Percentiles rank a stretch among this genome's conserved stretches.
phyloP scores from a whole-genome alignment of 2,797 vertebrate species.

The Sitta carolinensis region DNA sequence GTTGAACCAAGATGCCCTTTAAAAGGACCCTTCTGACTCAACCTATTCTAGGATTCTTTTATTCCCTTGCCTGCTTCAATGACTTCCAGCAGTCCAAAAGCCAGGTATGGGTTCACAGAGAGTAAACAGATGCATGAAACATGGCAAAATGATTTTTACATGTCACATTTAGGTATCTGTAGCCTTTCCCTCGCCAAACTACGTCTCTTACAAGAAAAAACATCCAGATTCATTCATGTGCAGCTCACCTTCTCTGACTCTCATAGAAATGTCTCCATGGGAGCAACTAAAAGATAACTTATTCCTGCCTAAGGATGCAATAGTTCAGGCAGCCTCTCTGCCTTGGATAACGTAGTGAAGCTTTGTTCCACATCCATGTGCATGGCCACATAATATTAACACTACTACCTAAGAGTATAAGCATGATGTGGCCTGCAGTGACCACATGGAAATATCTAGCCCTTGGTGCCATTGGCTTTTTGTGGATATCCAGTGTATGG shows the following conservation, averaged over 20 bases:
- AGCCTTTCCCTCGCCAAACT: background rate
- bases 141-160: background rate
- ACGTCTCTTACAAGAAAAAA: background rate
- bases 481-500: background rate
- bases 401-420: background rate
- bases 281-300: background rate
- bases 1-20: background rate
- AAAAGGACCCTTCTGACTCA: rapidly evolving
- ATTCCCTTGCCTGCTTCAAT: background rate
- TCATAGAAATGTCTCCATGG: background rate
- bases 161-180: background rate
- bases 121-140: background rate
- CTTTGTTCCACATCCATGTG: background rate
- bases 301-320: background rate
- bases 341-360: background rate
- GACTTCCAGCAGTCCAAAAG: background rate
- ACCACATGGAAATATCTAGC: background rate
- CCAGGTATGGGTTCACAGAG: background rate
- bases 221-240: background rate
- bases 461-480: background rate
- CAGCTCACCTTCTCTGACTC: background rate
- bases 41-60: background rate
- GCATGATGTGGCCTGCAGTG: background rate
- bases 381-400: rapidly evolving
- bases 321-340: background rate